phyloP scores from a whole-genome alignment of 2,113 vertebrate genomes.

The Odontesthes bonariensis region DNA sequence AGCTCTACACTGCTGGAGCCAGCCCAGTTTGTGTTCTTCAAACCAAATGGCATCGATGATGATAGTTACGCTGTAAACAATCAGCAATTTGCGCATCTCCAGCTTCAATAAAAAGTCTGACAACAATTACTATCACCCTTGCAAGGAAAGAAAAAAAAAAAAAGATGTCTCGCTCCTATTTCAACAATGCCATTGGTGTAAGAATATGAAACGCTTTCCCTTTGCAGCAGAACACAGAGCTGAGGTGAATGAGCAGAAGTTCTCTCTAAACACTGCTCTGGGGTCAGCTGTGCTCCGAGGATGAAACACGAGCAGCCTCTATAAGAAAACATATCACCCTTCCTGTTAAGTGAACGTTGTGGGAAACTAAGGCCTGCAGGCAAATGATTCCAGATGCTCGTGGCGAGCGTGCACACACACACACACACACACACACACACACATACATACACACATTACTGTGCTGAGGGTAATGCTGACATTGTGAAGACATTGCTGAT shows the following conservation, averaged over 20 bases:
- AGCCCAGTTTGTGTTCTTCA: constrained; percentile 73
- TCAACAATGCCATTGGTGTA: constrained; percentile 41
- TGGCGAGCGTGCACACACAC: constrained; percentile 7
- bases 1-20: constrained; percentile 69
- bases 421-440: constrained; percentile 6
- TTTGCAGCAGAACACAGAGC: constrained; percentile 54
- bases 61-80: constrained; percentile 60
- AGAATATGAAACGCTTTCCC: constrained; percentile 58
- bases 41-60: constrained; percentile 53
- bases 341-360: constrained; percentile 70
- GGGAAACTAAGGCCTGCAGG: constrained; percentile 64
- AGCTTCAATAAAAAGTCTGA: constrained; percentile 38
- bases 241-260: constrained; percentile 30
- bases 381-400: constrained; percentile 77
- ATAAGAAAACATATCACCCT: constrained; percentile 69
- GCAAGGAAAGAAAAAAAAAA: constrained; percentile 29
- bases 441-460: constrained; percentile 19
- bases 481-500: constrained; percentile 61
- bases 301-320: constrained; percentile 71
- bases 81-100: constrained; percentile 47
- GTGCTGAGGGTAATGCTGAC: constrained; percentile 56
- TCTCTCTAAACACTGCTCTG: constrained; percentile 57
- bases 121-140: constrained; percentile 48
- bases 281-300: constrained; percentile 65
- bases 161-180: constrained; percentile 21